Base-by-base conservation (phyloP, 2,888 invertebrate species). In the Pelosia muscerda region DNA sequence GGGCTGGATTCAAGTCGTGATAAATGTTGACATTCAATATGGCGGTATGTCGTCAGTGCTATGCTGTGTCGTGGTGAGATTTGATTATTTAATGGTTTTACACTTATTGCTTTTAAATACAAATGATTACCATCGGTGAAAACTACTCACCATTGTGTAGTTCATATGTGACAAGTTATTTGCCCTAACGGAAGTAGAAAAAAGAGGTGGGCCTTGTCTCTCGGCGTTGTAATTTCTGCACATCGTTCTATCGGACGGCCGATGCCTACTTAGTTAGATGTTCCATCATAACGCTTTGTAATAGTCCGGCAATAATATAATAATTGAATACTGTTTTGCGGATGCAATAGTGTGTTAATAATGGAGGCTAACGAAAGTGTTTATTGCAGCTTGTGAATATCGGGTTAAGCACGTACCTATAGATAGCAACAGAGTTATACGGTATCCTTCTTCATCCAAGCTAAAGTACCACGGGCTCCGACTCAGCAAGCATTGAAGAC, bases 1-100 rank as follows among this genome's bases (percentile, higher is more conserved):
- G 55, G 90, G 88, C 85, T 86, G 84, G 88, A 89, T 87, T 87
- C 85, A 86, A 92, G 88, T 90, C 87, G 89, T 90, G 90, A 89
- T 89, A 86, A 89, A 91, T 93, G 94, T 97, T 97, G 97, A 97
- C 97, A 97, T 97, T 97, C 97, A 97, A 97, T 97, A 98, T 98
- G 98, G 98, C 98, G 97, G 97, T 97, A 97, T 97, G 97, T 97
- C 97, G 97, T 97, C 97, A 97, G 97, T 98, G 98, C 97, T 97
- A 97, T 98, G 98, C 97, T 97, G 97, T 97, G 97, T 97, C 97
- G 97, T 97, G 98, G 97, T 97, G 96, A 97, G 97, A 97, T 96
- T 95, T 93, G 88, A 86, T 91, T 88, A 91, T 88, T 92, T 88
- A 81, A 83, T 89, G 79, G 84, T 85, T 88, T 87, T 84, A 77